Percentiles rank a stretch among this genome's conserved stretches.
Evolutionary conservation across 2,113 vertebrate species (phyloP).

Genomic region (Paedocypris sp.): DNA sequence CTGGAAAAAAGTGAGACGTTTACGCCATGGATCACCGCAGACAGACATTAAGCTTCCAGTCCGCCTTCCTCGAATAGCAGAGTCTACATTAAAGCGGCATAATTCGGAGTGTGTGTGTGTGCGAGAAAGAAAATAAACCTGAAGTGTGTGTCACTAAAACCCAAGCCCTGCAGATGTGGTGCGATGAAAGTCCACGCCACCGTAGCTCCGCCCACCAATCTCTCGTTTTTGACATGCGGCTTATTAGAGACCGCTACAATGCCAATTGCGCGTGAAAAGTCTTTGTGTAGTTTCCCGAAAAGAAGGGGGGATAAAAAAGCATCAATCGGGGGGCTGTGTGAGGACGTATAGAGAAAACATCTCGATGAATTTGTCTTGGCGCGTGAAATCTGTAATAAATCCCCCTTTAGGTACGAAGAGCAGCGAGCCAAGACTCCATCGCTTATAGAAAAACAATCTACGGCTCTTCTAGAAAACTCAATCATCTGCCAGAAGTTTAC

Average conservation of each 20-base stretch:
- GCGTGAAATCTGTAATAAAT: neutral
- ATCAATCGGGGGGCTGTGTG: no score
- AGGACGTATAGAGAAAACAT: neutral
- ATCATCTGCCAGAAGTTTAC: no score
- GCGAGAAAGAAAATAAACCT: constrained; percentile 13
- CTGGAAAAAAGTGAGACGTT: constrained; percentile 14
- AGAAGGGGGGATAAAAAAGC: neutral
- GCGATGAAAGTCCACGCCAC: no score
- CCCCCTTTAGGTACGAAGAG: neutral
- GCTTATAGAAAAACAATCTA: neutral
- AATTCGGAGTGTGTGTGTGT: constrained; percentile 7
- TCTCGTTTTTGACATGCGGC: neutral
- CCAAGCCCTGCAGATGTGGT: constrained; percentile 8
- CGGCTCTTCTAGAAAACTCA: neutral
- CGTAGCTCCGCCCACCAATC: neutral
- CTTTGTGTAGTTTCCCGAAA: neutral
- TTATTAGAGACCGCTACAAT: neutral
- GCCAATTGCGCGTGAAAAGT: neutral
- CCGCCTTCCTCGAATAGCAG: neutral
- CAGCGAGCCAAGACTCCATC: neutral
- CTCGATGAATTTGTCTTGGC: neutral
- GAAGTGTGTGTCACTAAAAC: constrained; percentile 3
- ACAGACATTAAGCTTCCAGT: constrained; percentile 19
- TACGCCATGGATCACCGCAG: constrained; percentile 2
- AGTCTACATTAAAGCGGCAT: constrained; percentile 1